phyloP scores from a whole-genome alignment of 2,113 vertebrate genomes.

The Caracal caracal region DNA sequence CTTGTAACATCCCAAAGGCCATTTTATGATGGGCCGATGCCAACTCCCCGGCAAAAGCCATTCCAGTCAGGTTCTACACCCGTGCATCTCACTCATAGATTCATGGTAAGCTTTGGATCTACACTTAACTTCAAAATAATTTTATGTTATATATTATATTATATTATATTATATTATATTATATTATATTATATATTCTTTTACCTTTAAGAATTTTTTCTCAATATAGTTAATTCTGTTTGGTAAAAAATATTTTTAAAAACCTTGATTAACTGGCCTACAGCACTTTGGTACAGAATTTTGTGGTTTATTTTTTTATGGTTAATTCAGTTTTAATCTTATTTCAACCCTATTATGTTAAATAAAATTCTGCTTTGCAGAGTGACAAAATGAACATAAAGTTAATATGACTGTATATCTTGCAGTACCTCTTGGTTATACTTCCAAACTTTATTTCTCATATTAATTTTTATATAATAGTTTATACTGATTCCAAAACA shows the following conservation, averaged over 20 bases:
- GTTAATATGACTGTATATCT: neutral
- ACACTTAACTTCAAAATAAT: neutral
- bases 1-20: constrained; percentile 80
- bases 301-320: constrained; percentile 57
- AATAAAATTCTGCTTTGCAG: constrained; percentile 54
- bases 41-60: constrained; percentile 93
- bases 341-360: constrained; percentile 29
- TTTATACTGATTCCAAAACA: neutral
- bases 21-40: constrained; percentile 92
- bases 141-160: neutral
- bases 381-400: constrained; percentile 20
- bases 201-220: neutral
- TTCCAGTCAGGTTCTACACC: constrained; percentile 97
- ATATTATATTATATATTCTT: neutral
- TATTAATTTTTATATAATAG: constrained; percentile 1
- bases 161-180: too few relatives aligned
- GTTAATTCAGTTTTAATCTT: constrained; percentile 35
- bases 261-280: neutral
- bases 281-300: constrained; percentile 36
- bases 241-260: constrained; percentile 5
- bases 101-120: constrained; percentile 89
- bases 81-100: constrained; percentile 94
- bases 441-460: constrained; percentile 36
- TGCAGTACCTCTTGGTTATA: neutral
- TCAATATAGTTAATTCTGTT: constrained; percentile 3